A percentile compares a stretch with the other conserved stretches of the same genome.
phyloP scores from a whole-genome alignment of 1,140 invertebrate genomes.

The Sipha flava region DNA sequence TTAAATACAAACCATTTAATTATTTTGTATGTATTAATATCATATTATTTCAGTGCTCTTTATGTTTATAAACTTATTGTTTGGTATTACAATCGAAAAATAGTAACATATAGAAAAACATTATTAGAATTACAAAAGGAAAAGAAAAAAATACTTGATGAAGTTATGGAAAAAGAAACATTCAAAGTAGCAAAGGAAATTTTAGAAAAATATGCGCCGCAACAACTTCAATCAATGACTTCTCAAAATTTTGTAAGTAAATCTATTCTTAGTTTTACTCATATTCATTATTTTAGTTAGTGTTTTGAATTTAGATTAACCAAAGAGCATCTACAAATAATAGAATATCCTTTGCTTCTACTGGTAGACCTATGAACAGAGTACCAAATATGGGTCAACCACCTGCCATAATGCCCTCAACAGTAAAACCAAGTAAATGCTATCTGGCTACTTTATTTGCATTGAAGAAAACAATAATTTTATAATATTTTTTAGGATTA shows the following conservation, averaged over 20 bases:
- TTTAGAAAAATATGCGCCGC: conserved; percentile 75
- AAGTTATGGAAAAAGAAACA: conserved; percentile 95
- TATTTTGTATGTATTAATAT: neutral
- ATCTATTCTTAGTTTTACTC: neutral
- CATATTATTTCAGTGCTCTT: conserved; percentile 59
- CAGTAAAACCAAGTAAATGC: neutral
- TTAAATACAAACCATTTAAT: conserved; percentile 23
- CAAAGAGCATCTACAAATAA: neutral
- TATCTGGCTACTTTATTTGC: neutral
- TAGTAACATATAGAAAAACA: conserved; percentile 69
- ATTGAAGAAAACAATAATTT: neutral
- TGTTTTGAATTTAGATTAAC: conserved; percentile 3
- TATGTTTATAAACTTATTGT: conserved; percentile 66
- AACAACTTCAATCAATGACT: conserved; percentile 46
- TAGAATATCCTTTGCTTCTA: neutral
- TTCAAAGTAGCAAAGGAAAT: conserved; percentile 94
- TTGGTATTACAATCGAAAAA: conserved; percentile 79
- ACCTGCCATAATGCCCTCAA: neutral
- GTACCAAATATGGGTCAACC: neutral
- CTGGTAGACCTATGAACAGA: neutral
- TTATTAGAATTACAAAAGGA: conserved; percentile 63
- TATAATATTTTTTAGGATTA: neutral
- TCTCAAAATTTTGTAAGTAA: conserved; percentile 18
- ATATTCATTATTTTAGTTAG: neutral
- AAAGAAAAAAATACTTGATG: conserved; percentile 83